Evolutionary conservation across 2,797 vertebrate species (phyloP).

Genomic region (Harpagifer antarcticus): DNA sequence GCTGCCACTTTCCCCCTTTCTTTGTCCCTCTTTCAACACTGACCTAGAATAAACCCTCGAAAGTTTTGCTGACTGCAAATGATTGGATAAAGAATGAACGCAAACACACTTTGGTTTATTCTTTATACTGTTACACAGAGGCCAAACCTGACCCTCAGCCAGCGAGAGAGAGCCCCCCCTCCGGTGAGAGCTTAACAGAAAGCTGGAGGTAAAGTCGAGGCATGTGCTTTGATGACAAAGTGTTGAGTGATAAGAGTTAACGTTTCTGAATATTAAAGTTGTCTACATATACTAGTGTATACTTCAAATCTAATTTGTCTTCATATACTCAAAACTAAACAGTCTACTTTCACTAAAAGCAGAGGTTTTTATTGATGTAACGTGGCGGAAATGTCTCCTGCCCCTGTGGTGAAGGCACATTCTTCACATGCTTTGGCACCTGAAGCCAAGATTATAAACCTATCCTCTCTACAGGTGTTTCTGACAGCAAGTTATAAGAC

Average conservation of each 20-base stretch:
- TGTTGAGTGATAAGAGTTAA: neutral
- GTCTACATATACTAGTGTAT: constrained; percentile 20
- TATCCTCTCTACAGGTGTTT: constrained; percentile 52
- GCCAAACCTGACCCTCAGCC: constrained; percentile 32
- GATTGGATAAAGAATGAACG: constrained; percentile 22
- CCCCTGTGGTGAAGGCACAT: constrained; percentile 57
- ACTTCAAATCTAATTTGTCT: neutral
- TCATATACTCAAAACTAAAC: neutral
- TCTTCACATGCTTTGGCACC: constrained; percentile 63
- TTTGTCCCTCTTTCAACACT: constrained; percentile 46
- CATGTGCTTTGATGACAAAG: neutral
- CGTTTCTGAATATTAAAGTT: constrained; percentile 12
- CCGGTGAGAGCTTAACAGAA: constrained; percentile 23
- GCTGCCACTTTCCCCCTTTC: constrained; percentile 45
- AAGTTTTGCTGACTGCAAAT: constrained; percentile 58
- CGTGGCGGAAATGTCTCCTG: constrained; percentile 21
- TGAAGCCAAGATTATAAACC: constrained; percentile 50
- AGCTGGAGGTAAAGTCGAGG: constrained; percentile 28
- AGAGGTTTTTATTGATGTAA: constrained; percentile 22
- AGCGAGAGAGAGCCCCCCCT: constrained; percentile 31
- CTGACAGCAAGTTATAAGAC: constrained; percentile 14
- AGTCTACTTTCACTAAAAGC: constrained; percentile 2
- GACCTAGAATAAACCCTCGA: constrained; percentile 57
- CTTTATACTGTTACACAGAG: constrained; percentile 32
- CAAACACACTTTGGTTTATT: constrained; percentile 20